These are phyloP conservation scores for Aleiodes sp. DNA, from an alignment of 1,140 invertebrate genomes.

Conservation along the genomic window DNA sequence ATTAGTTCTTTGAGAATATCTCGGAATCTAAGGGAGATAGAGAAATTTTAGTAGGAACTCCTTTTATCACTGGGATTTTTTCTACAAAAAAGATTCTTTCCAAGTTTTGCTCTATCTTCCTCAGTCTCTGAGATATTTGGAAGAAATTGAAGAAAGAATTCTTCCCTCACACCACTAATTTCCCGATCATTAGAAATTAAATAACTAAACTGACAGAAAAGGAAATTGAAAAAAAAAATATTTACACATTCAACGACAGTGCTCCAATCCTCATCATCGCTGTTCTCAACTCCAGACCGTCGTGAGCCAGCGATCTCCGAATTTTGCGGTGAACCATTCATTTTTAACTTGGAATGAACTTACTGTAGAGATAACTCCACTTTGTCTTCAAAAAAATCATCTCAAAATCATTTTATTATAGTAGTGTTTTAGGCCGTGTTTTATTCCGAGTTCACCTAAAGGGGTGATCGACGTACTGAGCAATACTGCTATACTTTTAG, in stretches of 20 bases:
- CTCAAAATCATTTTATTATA: too few species aligned
- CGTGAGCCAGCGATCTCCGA: conserved; percentile 43
- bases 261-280: conserved; percentile 64
- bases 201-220: too few species aligned
- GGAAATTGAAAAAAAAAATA: conserved; percentile 35
- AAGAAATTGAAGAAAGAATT: too few species aligned
- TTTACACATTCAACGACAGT: conserved; percentile 64
- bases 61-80: too few species aligned
- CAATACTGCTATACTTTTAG: conserved; percentile 1
- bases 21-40: too few species aligned
- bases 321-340: conserved; percentile 57
- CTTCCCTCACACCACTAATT: too few species aligned
- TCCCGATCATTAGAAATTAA: too few species aligned
- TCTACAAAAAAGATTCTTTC: too few species aligned
- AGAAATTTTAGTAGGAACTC: too few species aligned
- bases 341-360: conserved; percentile 12
- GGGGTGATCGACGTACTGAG: background rate
- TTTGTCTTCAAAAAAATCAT: conserved; percentile 3
- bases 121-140: too few species aligned
- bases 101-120: too few species aligned
- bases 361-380: background rate
- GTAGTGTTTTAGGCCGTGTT: background rate
- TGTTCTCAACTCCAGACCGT: conserved; percentile 55
- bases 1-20: too few species aligned
- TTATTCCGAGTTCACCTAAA: background rate